A percentile compares a stretch with the other conserved stretches of the same genome.
Conservation (phyloP, 2,113 vertebrate genomes). For the Ptyas mucosa region DNA sequence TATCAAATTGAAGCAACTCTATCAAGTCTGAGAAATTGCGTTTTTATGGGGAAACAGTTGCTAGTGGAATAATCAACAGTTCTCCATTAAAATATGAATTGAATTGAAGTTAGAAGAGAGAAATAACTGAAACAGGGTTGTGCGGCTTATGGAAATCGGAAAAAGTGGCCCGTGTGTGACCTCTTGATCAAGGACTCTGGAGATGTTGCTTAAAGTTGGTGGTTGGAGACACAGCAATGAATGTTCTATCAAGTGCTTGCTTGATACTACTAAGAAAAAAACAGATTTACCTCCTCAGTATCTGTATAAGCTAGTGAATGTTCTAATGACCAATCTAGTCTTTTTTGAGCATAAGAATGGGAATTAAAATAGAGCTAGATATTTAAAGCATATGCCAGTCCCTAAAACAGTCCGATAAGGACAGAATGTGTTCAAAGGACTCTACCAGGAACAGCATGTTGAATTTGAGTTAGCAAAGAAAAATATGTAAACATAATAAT, state of each 20-base stretch:
- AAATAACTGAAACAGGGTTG: neutral
- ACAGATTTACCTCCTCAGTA: neutral
- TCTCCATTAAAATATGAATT: fast-evolving
- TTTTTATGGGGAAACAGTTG: neutral
- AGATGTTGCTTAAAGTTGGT: neutral
- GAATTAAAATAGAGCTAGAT: neutral
- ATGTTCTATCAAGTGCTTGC: fast-evolving
- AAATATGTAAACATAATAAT: neutral
- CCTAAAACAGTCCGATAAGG: neutral
- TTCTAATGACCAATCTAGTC: neutral
- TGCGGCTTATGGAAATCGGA: neutral
- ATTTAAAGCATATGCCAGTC: neutral
- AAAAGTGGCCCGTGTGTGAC: neutral
- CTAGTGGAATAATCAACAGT: neutral
- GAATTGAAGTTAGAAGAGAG: neutral
- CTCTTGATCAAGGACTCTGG: neutral
- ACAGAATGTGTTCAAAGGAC: neutral
- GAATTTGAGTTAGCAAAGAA: neutral
- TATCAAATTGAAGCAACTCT: neutral
- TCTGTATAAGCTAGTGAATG: neutral
- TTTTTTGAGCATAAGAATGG: neutral
- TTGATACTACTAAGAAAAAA: neutral
- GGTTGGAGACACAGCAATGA: neutral
- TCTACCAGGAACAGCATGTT: neutral
- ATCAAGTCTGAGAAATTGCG: neutral